Evolutionary conservation across 2,888 invertebrate species (phyloP).

Genomic region (Charanyca ferruginea): DNA sequence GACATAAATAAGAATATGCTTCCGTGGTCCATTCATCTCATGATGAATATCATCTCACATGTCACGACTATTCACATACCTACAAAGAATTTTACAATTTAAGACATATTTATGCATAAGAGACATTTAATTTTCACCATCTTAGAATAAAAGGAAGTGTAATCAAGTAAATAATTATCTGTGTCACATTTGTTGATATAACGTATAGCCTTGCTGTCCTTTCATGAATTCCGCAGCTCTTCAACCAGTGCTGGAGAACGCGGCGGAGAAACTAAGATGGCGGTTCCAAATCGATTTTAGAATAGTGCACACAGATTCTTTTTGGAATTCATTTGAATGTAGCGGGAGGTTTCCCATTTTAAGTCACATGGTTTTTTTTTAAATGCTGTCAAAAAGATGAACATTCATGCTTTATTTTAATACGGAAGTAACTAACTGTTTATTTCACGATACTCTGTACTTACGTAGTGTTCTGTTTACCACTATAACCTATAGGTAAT

Average conservation of each 20-base stretch:
- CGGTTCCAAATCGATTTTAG: not conserved
- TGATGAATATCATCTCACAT: slow-evolving; percentile 59
- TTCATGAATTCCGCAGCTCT: slow-evolving; percentile 29
- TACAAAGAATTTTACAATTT: slow-evolving; percentile 35
- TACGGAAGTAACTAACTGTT: slow-evolving; percentile 42
- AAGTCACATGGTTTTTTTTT: not conserved
- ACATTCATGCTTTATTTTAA: slow-evolving; percentile 17
- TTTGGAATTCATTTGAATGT: not conserved
- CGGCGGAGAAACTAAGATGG: slow-evolving; percentile 11
- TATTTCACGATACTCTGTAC: slow-evolving; percentile 20
- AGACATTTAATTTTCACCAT: slow-evolving; percentile 51
- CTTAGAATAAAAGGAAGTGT: slow-evolving; percentile 36
- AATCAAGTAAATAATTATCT: slow-evolving; percentile 43
- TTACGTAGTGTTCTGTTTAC: slow-evolving; percentile 27
- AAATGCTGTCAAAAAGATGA: not conserved
- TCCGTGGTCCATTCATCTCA: slow-evolving; percentile 57
- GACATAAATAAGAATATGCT: slow-evolving; percentile 52
- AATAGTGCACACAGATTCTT: not conserved
- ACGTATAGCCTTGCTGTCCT: slow-evolving; percentile 24
- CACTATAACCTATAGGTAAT: slow-evolving; percentile 42
- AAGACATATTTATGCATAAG: slow-evolving; percentile 3
- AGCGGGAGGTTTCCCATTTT: not conserved
- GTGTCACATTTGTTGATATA: slow-evolving; percentile 32
- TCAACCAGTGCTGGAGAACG: slow-evolving; percentile 19
- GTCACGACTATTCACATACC: slow-evolving; percentile 49